phyloP scores from a whole-genome alignment of 2,113 vertebrate species.

The Hydropotes inermis region DNA sequence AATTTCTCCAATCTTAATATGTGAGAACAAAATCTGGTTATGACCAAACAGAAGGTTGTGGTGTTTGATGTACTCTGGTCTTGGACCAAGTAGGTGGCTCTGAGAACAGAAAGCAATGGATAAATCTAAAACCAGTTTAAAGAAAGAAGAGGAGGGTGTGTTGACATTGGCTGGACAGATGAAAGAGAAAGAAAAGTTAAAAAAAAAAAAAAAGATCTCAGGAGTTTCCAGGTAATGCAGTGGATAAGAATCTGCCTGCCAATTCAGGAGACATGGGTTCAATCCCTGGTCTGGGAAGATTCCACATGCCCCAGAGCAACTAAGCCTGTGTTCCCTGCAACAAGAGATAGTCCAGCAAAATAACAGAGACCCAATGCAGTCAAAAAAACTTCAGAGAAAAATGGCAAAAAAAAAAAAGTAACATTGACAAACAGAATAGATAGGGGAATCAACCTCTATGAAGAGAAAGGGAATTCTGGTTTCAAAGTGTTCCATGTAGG shows the following conservation, averaged over 20 bases:
- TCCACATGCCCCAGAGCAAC: background rate
- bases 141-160: background rate
- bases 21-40: background rate
- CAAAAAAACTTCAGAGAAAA: background rate
- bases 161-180: background rate
- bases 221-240: background rate
- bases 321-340: background rate
- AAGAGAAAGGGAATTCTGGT: background rate
- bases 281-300: background rate
- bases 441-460: background rate
- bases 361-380: fast-evolving
- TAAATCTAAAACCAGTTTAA: background rate
- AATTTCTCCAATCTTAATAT: background rate
- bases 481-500: background rate
- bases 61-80: background rate
- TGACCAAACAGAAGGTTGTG: background rate
- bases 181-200: background rate
- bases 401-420: background rate
- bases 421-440: background rate
- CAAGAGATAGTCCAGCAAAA: background rate
- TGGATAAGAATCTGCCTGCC: background rate
- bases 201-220: background rate
- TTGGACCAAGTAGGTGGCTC: background rate
- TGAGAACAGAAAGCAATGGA: background rate
- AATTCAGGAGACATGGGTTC: background rate